These are phyloP conservation scores for Rhinolophus sinicus DNA, from an alignment of 2,113 vertebrate genomes.

Conservation along the genomic window DNA sequence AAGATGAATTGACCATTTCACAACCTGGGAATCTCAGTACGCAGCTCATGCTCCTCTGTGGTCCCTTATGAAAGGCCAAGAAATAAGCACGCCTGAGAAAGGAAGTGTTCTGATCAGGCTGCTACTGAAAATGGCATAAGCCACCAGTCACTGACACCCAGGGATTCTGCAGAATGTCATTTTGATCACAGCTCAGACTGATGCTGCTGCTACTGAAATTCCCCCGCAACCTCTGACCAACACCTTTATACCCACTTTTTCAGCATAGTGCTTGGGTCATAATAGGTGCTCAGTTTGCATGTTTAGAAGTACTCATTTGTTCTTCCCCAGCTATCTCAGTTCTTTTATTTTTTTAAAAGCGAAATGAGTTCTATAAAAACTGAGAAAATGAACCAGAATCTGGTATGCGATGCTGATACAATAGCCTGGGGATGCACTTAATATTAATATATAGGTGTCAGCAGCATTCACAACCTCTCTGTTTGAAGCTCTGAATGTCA, in stretches of 20 bases:
- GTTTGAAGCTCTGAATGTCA: neutral
- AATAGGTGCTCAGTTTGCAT: neutral
- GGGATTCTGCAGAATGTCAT: neutral
- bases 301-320: neutral
- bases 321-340: neutral
- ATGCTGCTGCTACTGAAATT: neutral
- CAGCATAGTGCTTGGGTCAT: rapidly evolving
- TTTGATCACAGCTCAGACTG: neutral
- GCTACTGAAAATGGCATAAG: neutral
- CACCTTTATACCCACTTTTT: neutral
- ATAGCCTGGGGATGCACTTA: neutral
- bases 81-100: neutral
- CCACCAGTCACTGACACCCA: neutral
- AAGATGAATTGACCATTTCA: neutral
- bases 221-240: neutral
- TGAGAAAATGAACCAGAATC: neutral
- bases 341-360: neutral
- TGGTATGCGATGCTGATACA: neutral
- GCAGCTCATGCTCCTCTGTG: neutral
- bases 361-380: neutral
- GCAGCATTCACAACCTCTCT: neutral
- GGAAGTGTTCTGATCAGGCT: neutral
- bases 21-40: neutral
- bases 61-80: neutral
- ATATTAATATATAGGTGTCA: too few relatives aligned